Evolutionary conservation across 2,113 vertebrate genomes (phyloP).

Genomic region (Neopipo cinnamomea): DNA sequence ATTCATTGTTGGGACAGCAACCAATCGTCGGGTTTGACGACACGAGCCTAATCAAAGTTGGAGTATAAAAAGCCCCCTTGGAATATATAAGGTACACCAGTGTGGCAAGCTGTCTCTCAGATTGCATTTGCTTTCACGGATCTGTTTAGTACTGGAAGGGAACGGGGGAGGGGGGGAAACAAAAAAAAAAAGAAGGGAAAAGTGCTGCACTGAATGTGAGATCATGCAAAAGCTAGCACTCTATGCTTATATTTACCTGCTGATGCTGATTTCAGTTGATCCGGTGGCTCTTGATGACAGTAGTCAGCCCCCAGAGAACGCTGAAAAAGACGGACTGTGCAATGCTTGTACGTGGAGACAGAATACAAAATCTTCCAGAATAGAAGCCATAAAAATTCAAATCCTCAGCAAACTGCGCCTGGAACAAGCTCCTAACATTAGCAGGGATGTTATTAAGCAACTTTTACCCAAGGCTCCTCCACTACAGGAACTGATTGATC

Average conservation of each 20-base stretch:
- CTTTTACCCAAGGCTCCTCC: conserved; percentile 95
- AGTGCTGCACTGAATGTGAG: conserved; percentile 66
- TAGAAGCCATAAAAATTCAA: conserved; percentile 97
- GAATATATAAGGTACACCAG: conserved; percentile 89
- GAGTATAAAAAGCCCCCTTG: conserved; percentile 95
- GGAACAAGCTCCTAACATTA: conserved; percentile 96
- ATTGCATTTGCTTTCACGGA: conserved; percentile 66
- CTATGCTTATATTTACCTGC: conserved; percentile 80
- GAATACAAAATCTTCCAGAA: conserved; percentile 90
- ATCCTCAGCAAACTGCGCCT: conserved; percentile 98
- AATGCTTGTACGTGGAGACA: conserved; percentile 91
- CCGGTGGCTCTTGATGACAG: conserved; percentile 82
- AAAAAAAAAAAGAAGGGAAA: not conserved
- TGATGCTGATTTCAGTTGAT: conserved; percentile 82
- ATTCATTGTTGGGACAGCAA: conserved; percentile 92
- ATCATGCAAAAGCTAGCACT: conserved; percentile 83
- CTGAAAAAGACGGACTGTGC: conserved; percentile 86
- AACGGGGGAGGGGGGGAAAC: conserved; percentile 32
- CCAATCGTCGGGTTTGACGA: conserved; percentile 95
- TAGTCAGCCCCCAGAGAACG: conserved; percentile 77
- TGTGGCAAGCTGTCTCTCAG: conserved; percentile 81
- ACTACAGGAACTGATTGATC: conserved; percentile 94
- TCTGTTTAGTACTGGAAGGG: conserved; percentile 62
- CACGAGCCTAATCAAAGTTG: conserved; percentile 89
- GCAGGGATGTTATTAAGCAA: conserved; percentile 92